Evolutionary conservation across 2,113 vertebrate species (phyloP), one percentile per base, ranked within the genome.

Genomic region (Pterocles gutturalis): DNA sequence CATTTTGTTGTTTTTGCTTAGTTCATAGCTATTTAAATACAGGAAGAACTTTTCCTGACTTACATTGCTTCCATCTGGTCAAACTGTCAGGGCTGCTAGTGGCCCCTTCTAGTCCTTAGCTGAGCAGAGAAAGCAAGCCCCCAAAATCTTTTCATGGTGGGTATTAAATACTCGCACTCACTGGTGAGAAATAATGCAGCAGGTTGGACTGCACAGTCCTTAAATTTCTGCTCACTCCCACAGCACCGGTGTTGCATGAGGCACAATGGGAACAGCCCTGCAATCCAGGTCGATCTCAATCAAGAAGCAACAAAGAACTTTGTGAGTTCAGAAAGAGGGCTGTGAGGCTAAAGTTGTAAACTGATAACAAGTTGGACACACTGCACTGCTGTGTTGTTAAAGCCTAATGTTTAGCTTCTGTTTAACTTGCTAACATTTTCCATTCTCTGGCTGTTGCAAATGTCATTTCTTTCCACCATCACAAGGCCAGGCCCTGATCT

Each of bases 391-490:
- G 93, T 90, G 67, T 80, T 97, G 92, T 87, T 77, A 96, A 96
- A 97, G 87, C 36, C 41, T 60, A 64, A 78, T 0, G 70, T 90
- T 90, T 81, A 81, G 62, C 60, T 95, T 92, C 91, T 95, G 60
- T 96, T 97, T 95, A 95, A 87, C 92, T 95, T 66, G 49, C 88
- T 95, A 90, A 93, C 64, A 89, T 97, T 97, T 97, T 97, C 95
- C 95, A 90, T 85, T 84, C 91, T 88, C 71, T 91, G 57, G 66
- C 38, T 82, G 81, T 66, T 91, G 94, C 92, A 97, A 96, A 96
- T 93, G 92, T 93, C 92, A 96, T 25, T 93, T 90, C 90, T 97
- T 96, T 96, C 94, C 95, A 89, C 3, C 14, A 55, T 92, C 87
- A 81, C 10, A 5, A 91, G 73, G 45, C 16, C 71, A 89, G 79